Percentiles rank a stretch among this genome's conserved stretches.
Evolutionary conservation across 2,888 invertebrate genomes (phyloP).

Genomic region (Philonicus albiceps): DNA sequence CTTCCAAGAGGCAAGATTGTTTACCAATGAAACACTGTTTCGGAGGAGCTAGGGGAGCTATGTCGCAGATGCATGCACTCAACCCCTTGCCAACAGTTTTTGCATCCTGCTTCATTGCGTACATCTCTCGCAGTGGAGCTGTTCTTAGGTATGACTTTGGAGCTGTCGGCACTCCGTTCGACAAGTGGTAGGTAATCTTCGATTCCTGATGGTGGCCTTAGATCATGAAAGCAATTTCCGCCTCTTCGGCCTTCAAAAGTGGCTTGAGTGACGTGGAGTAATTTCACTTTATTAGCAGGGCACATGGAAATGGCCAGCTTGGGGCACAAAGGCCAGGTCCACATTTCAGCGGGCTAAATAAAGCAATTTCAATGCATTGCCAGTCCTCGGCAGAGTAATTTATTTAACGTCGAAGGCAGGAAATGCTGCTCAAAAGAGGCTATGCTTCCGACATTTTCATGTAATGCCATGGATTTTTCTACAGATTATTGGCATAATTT

Average conservation of each 20-base stretch:
- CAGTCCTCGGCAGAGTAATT: slow-evolving; percentile 26
- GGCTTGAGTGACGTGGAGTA: slow-evolving; percentile 10
- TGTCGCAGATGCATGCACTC: background rate
- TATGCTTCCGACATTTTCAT: background rate
- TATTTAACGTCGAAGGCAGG: slow-evolving; percentile 17
- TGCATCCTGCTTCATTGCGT: background rate
- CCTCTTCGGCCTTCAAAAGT: background rate
- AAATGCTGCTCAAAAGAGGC: background rate
- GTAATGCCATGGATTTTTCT: background rate
- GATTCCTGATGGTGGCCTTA: background rate
- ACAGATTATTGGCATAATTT: background rate
- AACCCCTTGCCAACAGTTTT: background rate
- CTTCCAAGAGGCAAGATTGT: background rate
- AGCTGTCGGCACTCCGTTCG: background rate
- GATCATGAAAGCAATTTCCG: slow-evolving; percentile 15
- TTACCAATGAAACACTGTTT: background rate
- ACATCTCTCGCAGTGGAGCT: background rate
- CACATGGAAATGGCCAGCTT: background rate
- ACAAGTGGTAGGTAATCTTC: background rate
- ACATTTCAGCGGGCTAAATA: background rate
- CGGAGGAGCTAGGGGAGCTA: background rate
- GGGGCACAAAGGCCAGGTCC: background rate
- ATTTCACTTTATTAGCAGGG: slow-evolving; percentile 1
- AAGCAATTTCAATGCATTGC: slow-evolving; percentile 41
- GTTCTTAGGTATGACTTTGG: background rate